Percentiles rank a stretch among this genome's conserved stretches.
These are phyloP conservation scores for Mimachlamys varia DNA, from an alignment of 2,888 invertebrate species.

Conservation along the genomic window DNA sequence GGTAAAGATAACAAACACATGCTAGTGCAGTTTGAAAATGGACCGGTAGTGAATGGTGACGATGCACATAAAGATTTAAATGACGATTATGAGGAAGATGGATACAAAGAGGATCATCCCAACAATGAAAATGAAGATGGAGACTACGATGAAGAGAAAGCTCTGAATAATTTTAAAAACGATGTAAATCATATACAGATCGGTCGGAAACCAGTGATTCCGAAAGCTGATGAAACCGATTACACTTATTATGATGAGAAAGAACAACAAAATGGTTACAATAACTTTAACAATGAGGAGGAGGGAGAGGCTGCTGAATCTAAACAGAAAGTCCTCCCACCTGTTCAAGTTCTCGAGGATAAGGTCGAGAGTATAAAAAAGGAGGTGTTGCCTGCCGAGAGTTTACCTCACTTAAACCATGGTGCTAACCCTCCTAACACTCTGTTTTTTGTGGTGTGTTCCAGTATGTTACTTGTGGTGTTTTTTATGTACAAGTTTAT, in stretches of 20 bases:
- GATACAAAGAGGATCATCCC: slow-evolving; percentile 56
- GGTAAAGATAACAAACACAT: slow-evolving; percentile 61
- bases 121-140: slow-evolving; percentile 55
- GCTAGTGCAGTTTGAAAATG: slow-evolving; percentile 63
- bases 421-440: slow-evolving; percentile 53
- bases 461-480: slow-evolving; percentile 64
- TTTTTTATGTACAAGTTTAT: slow-evolving; percentile 73
- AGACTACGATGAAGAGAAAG: slow-evolving; percentile 56
- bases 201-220: slow-evolving; percentile 43
- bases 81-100: slow-evolving; percentile 51
- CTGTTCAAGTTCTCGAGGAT: slow-evolving; percentile 55
- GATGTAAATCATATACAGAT: slow-evolving; percentile 47
- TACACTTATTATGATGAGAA: slow-evolving; percentile 61
- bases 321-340: slow-evolving; percentile 62
- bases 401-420: slow-evolving; percentile 1
- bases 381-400: slow-evolving; percentile 45
- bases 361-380: slow-evolving; percentile 55
- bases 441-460: slow-evolving; percentile 60
- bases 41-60: slow-evolving; percentile 56
- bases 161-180: slow-evolving; percentile 50
- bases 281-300: slow-evolving; percentile 65
- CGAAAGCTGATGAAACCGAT: slow-evolving; percentile 56
- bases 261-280: slow-evolving; percentile 55
- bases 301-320: slow-evolving; percentile 58
- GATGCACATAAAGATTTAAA: slow-evolving; percentile 40